phyloP scores from a whole-genome alignment of 1,140 invertebrate genomes.

The Trypoxylus dichotomus region DNA sequence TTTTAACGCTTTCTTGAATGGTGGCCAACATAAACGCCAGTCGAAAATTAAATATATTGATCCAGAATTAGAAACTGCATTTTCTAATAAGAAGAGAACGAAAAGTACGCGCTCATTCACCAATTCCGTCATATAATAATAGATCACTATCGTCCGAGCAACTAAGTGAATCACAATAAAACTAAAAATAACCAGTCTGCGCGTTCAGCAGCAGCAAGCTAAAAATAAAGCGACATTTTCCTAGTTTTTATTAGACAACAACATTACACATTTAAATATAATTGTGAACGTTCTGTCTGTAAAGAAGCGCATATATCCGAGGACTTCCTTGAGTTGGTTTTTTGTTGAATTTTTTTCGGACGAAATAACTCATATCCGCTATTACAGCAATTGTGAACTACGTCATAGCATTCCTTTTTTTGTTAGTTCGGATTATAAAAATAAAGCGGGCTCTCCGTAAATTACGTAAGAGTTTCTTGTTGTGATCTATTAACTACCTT shows the following conservation, averaged over 20 bases:
- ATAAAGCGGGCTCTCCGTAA: background rate
- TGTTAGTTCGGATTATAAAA: background rate
- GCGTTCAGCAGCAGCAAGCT: background rate
- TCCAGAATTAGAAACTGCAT: conserved; percentile 11
- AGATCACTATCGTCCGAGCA: background rate
- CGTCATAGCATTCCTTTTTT: conserved; percentile 1
- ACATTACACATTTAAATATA: conserved; percentile 5
- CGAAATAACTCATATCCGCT: background rate
- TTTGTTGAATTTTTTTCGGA: conserved; percentile 4
- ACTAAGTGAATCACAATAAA: conserved; percentile 14
- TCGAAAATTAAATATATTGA: conserved; percentile 2
- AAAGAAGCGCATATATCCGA: background rate
- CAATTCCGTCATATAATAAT: background rate
- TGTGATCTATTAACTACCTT: background rate
- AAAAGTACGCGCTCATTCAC: background rate
- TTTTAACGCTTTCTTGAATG: conserved; percentile 7
- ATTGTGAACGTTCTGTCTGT: background rate
- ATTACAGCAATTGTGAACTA: background rate
- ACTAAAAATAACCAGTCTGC: conserved; percentile 5
- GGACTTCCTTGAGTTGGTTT: background rate
- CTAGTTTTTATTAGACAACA: conserved; percentile 10
- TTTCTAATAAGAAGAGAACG: background rate
- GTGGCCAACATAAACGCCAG: background rate
- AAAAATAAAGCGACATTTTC: conserved; percentile 15
- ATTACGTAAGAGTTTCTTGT: background rate